These are phyloP conservation scores for Calyptomena viridis DNA, from an alignment of 2,113 vertebrate species.

Conservation along the genomic window DNA sequence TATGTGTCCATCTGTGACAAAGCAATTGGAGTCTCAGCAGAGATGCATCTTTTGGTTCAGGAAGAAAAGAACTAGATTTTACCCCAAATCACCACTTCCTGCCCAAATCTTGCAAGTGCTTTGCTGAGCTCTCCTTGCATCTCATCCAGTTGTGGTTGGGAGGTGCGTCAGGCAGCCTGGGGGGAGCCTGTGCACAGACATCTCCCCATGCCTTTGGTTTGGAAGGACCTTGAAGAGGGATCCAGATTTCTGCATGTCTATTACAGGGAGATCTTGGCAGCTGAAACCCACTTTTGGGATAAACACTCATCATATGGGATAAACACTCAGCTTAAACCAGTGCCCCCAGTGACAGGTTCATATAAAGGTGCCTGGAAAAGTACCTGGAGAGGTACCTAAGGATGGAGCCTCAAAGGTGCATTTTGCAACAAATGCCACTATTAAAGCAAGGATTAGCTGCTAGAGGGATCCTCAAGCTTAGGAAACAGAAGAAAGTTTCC, in stretches of 20 bases:
- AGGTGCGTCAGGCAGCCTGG: background rate
- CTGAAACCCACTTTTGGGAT: background rate
- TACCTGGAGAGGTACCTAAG: background rate
- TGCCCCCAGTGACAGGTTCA: background rate
- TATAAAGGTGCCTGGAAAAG: background rate
- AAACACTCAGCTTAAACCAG: background rate
- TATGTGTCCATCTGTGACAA: accelerated
- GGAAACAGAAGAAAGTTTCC: background rate
- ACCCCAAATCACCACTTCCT: background rate
- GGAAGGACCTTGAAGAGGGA: background rate
- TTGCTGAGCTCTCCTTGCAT: background rate
- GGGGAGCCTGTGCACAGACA: background rate
- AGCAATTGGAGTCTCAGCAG: background rate
- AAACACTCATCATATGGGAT: background rate
- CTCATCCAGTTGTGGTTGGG: accelerated
- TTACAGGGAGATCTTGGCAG: background rate
- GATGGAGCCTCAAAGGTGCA: background rate
- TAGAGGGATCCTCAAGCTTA: background rate
- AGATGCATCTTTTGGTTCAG: background rate
- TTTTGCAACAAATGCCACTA: background rate
- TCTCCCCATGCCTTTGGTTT: background rate
- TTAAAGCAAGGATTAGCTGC: background rate
- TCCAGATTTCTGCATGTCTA: background rate
- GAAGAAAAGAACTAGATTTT: background rate
- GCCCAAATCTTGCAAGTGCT: background rate